These are phyloP conservation scores for Platycercus adscitus DNA, from an alignment of 2,113 vertebrate species.

Conservation along the genomic window DNA sequence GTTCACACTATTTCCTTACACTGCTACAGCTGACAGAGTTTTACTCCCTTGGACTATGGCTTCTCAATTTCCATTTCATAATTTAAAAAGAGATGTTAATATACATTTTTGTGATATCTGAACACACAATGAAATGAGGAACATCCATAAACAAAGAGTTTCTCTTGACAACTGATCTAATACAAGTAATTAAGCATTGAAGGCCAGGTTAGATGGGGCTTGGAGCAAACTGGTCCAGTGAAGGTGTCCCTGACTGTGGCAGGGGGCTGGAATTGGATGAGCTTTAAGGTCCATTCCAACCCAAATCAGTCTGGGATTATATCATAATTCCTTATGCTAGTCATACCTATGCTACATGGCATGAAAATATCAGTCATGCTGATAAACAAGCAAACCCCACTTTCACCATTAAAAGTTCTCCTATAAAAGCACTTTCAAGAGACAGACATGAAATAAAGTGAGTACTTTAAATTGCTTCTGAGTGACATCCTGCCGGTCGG, in stretches of 20 bases:
- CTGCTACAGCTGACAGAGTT: neutral
- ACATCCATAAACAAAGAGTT: neutral
- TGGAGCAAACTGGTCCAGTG: neutral
- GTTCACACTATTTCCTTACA: neutral
- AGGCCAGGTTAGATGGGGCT: neutral
- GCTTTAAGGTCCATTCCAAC: neutral
- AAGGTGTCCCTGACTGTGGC: neutral
- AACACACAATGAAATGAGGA: neutral
- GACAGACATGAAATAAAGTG: neutral
- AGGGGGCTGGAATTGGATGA: neutral
- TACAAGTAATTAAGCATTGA: neutral
- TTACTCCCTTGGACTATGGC: neutral
- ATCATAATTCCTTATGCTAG: neutral
- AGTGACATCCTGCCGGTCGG: conserved; percentile 83
- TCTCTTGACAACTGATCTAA: neutral
- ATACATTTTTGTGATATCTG: neutral
- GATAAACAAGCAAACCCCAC: neutral
- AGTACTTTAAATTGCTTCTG: conserved; percentile 97
- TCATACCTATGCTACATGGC: neutral
- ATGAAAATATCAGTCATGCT: neutral
- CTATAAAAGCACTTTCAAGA: neutral
- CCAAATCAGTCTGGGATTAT: neutral
- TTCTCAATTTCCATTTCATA: neutral
- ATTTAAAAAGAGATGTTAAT: neutral
- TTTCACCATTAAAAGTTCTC: neutral